Evolutionary conservation across 2,888 invertebrate genomes (phyloP), one percentile per base, ranked within the genome.

Genomic region (Hesperia comma): DNA sequence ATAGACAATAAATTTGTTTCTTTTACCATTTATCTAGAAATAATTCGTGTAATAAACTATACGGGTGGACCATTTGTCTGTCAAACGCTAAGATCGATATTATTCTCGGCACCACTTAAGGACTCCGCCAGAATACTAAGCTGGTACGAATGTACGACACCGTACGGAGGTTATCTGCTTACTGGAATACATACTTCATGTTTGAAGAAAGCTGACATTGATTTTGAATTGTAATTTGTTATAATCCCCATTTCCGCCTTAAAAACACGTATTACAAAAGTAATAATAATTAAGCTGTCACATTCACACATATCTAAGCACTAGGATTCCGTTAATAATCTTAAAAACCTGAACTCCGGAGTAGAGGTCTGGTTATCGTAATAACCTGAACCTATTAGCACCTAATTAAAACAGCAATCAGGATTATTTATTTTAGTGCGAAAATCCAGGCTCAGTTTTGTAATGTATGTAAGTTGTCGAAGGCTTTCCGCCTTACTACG

Each of bases 121-220:
- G 26, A 64, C 64, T 58, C 49, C 41, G 51, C n/a, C 49, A 8
- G 58, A 64, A 64, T 64, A 64, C 64, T 64, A 64, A 64, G 43
- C 8, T 19, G 51, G 5, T 51, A 51, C 1, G 14, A 26, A 21
- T 0, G 51, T 51, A 21, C 26, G 21, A 51, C n/a, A 26, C 26
- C 10, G 6, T 49, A 46, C 6, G 12, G 19, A 19, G 19, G 49
- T 49, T 19, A 49, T 49, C 15, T 51, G 26, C 14, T 14, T 14
- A 14, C 51, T 1, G 21, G 26, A 51, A 26, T 51, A n/a, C 14
- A 6, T 51, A 14, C 26, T 26, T 14, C 51, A 2, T 6, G 26
- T 26, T 15, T 6, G 7, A 46, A 21, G 26, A 26, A 21, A 51
- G 51, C 21, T 51, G 26, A 51, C 51, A 51, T 21, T 21, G 43